Conservation (phyloP, 2,113 vertebrate genomes). For the Blennius ocellaris region DNA sequence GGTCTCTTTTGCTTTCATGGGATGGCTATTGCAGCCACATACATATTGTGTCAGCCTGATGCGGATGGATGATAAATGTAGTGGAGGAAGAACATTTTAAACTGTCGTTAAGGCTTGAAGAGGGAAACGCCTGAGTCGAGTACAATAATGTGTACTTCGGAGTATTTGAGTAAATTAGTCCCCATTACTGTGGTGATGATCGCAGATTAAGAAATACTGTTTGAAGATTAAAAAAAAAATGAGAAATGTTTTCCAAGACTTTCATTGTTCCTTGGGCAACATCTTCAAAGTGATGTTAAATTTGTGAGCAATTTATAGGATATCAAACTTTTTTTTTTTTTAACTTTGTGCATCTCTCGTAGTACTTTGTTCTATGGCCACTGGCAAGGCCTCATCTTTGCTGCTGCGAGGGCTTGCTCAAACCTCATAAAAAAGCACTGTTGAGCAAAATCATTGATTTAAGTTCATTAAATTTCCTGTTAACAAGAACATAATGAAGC, state of each 20-base stretch:
- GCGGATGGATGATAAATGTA: too few species aligned
- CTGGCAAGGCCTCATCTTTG: slow-evolving; percentile 41
- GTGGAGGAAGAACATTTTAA: background rate
- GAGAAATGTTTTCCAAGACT: slow-evolving; percentile 31
- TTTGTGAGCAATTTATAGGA: slow-evolving; percentile 51
- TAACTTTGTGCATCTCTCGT: slow-evolving; percentile 45
- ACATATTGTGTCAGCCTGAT: too few species aligned
- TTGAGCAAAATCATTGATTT: slow-evolving; percentile 60
- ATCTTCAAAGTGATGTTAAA: slow-evolving; percentile 65
- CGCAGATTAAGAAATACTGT: slow-evolving; percentile 17
- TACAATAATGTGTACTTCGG: background rate
- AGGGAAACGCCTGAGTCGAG: background rate
- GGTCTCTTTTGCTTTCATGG: background rate
- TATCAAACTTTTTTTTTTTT: slow-evolving; percentile 53
- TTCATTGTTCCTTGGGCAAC: slow-evolving; percentile 58
- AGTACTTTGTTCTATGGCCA: slow-evolving; percentile 56
- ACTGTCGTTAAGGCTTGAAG: background rate
- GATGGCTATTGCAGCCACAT: too few species aligned
- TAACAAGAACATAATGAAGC: slow-evolving; percentile 64
- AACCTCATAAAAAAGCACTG: slow-evolving; percentile 21
- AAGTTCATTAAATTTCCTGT: slow-evolving; percentile 63
- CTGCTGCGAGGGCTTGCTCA: slow-evolving; percentile 29
- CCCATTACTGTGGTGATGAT: background rate
- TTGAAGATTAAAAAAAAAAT: slow-evolving; percentile 33
- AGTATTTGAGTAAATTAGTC: background rate